Evolutionary conservation across 1,140 invertebrate species (phyloP).

Genomic region (Brachystomella parvula): DNA sequence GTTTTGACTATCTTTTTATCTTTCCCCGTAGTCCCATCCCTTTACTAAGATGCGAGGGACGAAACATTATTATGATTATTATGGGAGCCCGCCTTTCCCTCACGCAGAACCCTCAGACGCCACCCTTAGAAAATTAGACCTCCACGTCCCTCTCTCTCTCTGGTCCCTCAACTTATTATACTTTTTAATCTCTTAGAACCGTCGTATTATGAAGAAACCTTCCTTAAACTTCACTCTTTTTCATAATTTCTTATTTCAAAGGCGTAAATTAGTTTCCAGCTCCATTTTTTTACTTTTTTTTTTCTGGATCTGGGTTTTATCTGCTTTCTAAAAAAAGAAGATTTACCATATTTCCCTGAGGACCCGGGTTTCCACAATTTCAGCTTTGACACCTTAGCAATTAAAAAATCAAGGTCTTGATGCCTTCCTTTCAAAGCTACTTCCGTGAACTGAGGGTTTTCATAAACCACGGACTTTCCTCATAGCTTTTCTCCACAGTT

Average conservation of each 20-base stretch:
- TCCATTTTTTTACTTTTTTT: too few relatives aligned
- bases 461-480: too few relatives aligned
- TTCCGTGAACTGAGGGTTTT: too few relatives aligned
- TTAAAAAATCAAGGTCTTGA: too few relatives aligned
- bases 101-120: too few relatives aligned
- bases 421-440: too few relatives aligned
- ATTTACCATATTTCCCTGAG: background rate
- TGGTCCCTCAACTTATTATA: constrained; percentile 1
- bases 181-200: constrained; percentile 12
- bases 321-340: background rate
- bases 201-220: background rate
- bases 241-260: constrained; percentile 3
- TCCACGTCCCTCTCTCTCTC: constrained; percentile 9
- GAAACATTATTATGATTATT: constrained; percentile 34
- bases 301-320: background rate
- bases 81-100: constrained; percentile 31
- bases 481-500: too few relatives aligned
- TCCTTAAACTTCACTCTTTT: background rate
- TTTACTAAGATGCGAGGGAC: constrained; percentile 28
- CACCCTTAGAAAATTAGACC: constrained; percentile 26
- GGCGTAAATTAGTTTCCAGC: background rate
- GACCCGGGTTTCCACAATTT: too few relatives aligned
- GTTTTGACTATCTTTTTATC: constrained; percentile 39
- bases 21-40: constrained; percentile 37
- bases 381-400: too few relatives aligned